These are phyloP conservation scores for Brachypalpus laphriformis DNA, from an alignment of 2,888 invertebrate species.

Conservation along the genomic window DNA sequence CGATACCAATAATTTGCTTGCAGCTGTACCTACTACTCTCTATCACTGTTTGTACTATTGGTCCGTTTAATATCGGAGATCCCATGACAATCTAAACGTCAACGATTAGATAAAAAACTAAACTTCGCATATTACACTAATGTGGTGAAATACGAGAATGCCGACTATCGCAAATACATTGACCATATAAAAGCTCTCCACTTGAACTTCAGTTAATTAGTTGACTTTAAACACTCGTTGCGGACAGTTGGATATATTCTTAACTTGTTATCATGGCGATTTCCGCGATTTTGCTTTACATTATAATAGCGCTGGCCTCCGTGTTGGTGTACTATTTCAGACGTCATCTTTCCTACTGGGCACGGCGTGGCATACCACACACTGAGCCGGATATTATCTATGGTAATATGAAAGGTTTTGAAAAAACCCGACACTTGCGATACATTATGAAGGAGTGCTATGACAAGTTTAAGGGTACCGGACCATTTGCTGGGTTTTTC, in stretches of 20 bases:
- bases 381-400: constrained; percentile 78
- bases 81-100: background rate
- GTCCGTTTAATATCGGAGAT: too few relatives aligned
- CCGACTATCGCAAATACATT: too few relatives aligned
- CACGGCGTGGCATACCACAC: constrained; percentile 80
- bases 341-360: constrained; percentile 77
- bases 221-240: background rate
- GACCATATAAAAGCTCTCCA: background rate
- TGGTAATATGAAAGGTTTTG: constrained; percentile 78
- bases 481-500: constrained; percentile 77
- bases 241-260: background rate
- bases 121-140: background rate
- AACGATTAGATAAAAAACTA: background rate
- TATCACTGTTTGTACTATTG: too few relatives aligned
- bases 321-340: constrained; percentile 1
- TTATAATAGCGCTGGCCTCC: background rate
- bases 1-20: too few relatives aligned
- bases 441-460: constrained; percentile 77
- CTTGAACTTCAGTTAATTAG: background rate
- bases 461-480: constrained; percentile 74
- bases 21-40: too few relatives aligned
- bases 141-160: background rate
- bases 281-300: background rate
- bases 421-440: constrained; percentile 75
- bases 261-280: background rate